Evolutionary conservation across 1,140 invertebrate species (phyloP).

Genomic region (Aphaenogaster floridana): DNA sequence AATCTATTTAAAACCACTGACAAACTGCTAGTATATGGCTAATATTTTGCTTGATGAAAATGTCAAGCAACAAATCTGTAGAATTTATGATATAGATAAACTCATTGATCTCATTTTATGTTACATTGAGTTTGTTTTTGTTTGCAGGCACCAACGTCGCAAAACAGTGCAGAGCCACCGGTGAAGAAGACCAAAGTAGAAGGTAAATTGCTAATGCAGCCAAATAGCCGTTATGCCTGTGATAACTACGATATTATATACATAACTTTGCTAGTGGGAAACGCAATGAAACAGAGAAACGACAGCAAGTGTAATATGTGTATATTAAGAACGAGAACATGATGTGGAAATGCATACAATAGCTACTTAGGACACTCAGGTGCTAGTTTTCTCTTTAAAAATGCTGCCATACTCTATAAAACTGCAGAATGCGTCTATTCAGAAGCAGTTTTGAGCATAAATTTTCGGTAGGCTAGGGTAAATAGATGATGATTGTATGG

Average conservation of each 20-base stretch:
- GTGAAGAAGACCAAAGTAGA: slow-evolving; percentile 83
- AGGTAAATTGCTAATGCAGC: slow-evolving; percentile 84
- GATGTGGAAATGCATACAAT: slow-evolving; percentile 73
- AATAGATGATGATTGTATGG: slow-evolving; percentile 78
- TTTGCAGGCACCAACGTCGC: slow-evolving; percentile 75
- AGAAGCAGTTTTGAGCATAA: slow-evolving; percentile 73
- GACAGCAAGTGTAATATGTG: slow-evolving; percentile 78
- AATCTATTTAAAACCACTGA: background rate
- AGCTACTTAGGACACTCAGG: slow-evolving; percentile 76
- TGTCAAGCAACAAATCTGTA: background rate
- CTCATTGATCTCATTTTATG: background rate
- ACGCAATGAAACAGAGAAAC: slow-evolving; percentile 78
- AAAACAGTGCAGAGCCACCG: slow-evolving; percentile 80
- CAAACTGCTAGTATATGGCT: background rate
- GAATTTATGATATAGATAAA: background rate
- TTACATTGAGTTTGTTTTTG: slow-evolving; percentile 21
- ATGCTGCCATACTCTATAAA: slow-evolving; percentile 75
- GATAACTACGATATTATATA: slow-evolving; percentile 70
- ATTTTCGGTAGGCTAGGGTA: slow-evolving; percentile 82
- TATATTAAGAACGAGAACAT: slow-evolving; percentile 76
- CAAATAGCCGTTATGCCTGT: slow-evolving; percentile 66
- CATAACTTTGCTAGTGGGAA: slow-evolving; percentile 77
- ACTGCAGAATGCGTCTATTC: slow-evolving; percentile 68
- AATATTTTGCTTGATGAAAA: background rate
- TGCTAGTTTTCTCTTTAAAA: slow-evolving; percentile 76